Evolutionary conservation across 2,113 vertebrate species (phyloP).

Genomic region (Zosterops lateralis): DNA sequence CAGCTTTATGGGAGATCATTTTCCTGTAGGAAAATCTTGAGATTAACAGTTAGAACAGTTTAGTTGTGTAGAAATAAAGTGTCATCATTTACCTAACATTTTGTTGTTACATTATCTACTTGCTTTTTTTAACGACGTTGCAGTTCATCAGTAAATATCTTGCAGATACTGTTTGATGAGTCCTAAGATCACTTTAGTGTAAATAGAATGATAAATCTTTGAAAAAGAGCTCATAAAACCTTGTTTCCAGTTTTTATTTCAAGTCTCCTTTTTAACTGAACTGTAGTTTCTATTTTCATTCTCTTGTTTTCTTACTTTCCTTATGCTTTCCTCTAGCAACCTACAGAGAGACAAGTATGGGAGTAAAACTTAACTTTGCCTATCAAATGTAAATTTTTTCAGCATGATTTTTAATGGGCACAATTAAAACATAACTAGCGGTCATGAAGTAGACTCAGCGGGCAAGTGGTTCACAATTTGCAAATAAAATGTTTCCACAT

Average conservation of each 20-base stretch:
- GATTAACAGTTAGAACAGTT: constrained; percentile 61
- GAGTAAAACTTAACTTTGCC: constrained; percentile 99
- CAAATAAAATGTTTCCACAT: constrained; percentile 73
- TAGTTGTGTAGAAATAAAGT: constrained; percentile 29
- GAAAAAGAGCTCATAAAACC: constrained; percentile 53
- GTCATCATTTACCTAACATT: constrained; percentile 57
- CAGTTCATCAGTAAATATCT: constrained; percentile 40
- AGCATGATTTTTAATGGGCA: constrained; percentile 98
- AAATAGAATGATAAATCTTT: constrained; percentile 50
- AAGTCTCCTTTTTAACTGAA: constrained; percentile 74
- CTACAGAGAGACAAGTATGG: constrained; percentile 99
- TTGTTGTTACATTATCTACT: constrained; percentile 50
- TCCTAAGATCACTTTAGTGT: constrained; percentile 45
- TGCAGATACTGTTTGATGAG: constrained; percentile 50
- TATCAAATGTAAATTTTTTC: constrained; percentile 99
- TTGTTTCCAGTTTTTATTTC: constrained; percentile 70
- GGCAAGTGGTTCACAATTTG: constrained; percentile 97
- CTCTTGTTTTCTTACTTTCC: constrained; percentile 89
- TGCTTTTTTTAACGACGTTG: constrained; percentile 18
- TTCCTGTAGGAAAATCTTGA: constrained; percentile 35
- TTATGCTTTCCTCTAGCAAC: constrained; percentile 98
- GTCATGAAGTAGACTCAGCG: constrained; percentile 95
- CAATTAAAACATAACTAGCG: constrained; percentile 93
- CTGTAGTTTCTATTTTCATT: constrained; percentile 86
- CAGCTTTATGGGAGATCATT: constrained; percentile 78